These are phyloP conservation scores for Gymnodraco acuticeps DNA, from an alignment of 2,797 vertebrate genomes.

Conservation along the genomic window DNA sequence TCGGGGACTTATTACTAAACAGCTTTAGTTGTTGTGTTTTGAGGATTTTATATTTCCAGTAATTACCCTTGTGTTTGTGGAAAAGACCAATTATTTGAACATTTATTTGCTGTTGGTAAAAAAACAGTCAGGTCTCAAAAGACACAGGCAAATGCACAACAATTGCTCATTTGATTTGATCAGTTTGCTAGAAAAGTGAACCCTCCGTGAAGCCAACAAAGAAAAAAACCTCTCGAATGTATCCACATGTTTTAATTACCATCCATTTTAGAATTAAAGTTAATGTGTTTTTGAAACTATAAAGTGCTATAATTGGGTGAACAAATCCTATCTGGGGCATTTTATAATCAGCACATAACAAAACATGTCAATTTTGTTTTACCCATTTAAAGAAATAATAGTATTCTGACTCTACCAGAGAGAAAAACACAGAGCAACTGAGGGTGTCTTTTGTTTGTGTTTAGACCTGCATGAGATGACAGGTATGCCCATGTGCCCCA, in stretches of 20 bases:
- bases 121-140: conserved; percentile 15
- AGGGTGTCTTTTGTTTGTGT: conserved; percentile 37
- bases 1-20: conserved; percentile 30
- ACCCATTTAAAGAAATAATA: neutral
- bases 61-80: conserved; percentile 20
- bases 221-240: conserved; percentile 10
- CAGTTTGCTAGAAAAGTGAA: conserved; percentile 31
- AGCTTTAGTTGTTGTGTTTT: conserved; percentile 19
- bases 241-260: conserved; percentile 7
- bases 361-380: conserved; percentile 8
- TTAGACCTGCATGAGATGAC: conserved; percentile 57
- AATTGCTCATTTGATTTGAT: conserved; percentile 26
- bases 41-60: conserved; percentile 2
- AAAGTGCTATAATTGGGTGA: conserved; percentile 10
- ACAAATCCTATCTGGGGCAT: conserved; percentile 21
- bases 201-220: conserved; percentile 25
- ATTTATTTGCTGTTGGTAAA: neutral
- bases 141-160: neutral
- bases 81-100: conserved; percentile 20
- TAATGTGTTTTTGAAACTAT: conserved; percentile 10
- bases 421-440: conserved; percentile 12
- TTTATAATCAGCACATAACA: neutral
- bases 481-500: conserved; percentile 58
- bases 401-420: conserved; percentile 4
- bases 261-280: conserved; percentile 20